phyloP scores from a whole-genome alignment of 2,888 invertebrate species.

The Merodon equestris region DNA sequence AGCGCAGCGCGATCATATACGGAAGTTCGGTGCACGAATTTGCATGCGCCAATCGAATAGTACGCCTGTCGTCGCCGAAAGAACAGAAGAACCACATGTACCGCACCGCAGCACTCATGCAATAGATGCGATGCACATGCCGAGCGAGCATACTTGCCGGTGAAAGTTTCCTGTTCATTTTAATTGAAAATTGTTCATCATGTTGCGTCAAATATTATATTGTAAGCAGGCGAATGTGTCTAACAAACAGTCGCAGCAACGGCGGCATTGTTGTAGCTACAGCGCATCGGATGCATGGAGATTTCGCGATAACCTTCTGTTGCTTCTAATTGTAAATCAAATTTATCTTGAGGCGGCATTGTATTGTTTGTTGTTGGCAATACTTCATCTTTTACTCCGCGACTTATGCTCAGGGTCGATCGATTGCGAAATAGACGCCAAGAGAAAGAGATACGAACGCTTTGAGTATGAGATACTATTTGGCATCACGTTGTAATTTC shows the following conservation, averaged over 20 bases:
- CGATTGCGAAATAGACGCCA: constrained; percentile 31
- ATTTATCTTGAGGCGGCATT: constrained; percentile 32
- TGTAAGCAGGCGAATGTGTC: neutral
- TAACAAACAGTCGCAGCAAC: too few species aligned
- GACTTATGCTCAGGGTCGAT: constrained; percentile 47
- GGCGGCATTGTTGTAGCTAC: neutral
- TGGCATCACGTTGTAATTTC: constrained; percentile 33
- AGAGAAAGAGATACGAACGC: constrained; percentile 1
- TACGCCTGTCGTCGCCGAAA: constrained; percentile 7
- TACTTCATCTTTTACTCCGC: too few species aligned
- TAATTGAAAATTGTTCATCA: constrained; percentile 55
- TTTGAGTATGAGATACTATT: too few species aligned
- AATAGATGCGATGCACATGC: constrained; percentile 4
- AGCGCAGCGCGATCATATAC: constrained; percentile 10
- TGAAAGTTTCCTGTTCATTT: constrained; percentile 47
- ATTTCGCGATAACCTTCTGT: constrained; percentile 48
- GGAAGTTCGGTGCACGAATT: constrained; percentile 53
- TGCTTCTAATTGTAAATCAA: constrained; percentile 60
- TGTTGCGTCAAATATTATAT: constrained; percentile 50
- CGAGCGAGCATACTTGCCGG: neutral
- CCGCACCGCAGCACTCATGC: constrained; percentile 1
- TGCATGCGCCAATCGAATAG: constrained; percentile 41
- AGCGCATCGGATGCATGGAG: neutral
- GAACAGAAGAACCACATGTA: constrained; percentile 44
- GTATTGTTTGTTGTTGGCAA: too few species aligned